Percentiles rank a stretch among this genome's conserved stretches.
phyloP scores from a whole-genome alignment of 2,888 invertebrate species.

The Ophioninae sp. region DNA sequence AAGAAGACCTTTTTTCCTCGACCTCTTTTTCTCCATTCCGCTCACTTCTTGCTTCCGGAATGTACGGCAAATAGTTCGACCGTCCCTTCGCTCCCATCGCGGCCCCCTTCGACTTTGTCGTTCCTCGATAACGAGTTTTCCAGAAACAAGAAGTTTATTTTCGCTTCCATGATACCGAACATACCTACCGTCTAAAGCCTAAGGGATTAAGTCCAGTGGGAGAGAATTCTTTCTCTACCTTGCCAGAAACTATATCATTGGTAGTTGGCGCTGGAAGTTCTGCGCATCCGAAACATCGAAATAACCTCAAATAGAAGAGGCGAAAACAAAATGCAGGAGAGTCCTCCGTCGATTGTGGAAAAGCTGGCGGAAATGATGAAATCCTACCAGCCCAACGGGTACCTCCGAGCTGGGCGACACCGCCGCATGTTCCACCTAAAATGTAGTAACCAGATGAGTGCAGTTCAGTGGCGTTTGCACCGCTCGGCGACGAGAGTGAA shows the following conservation, averaged over 20 bases:
- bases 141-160: slow-evolving; percentile 38
- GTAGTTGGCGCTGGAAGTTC: slow-evolving; percentile 16
- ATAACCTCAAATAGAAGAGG: slow-evolving; percentile 39
- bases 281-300: slow-evolving; percentile 16
- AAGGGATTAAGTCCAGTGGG: slow-evolving; percentile 19
- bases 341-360: slow-evolving; percentile 31
- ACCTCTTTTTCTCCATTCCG: slow-evolving; percentile 19
- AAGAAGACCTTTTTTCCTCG: not conserved
- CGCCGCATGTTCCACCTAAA: slow-evolving; percentile 50
- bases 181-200: slow-evolving; percentile 18
- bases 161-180: not conserved
- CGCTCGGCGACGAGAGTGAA: slow-evolving; percentile 1
- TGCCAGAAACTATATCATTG: slow-evolving; percentile 37
- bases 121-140: slow-evolving; percentile 52
- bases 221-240: slow-evolving; percentile 18
- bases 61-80: slow-evolving; percentile 30
- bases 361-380: slow-evolving; percentile 63
- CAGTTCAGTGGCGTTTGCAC: slow-evolving; percentile 22
- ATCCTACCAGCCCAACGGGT: slow-evolving; percentile 36
- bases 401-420: slow-evolving; percentile 37
- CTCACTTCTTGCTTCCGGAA: slow-evolving; percentile 2
- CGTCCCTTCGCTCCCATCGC: slow-evolving; percentile 4
- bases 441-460: slow-evolving; percentile 44
- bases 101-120: slow-evolving; percentile 23
- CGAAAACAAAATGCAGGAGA: slow-evolving; percentile 26